Conservation (phyloP, 2,797 vertebrate genomes). For the Huso huso region DNA sequence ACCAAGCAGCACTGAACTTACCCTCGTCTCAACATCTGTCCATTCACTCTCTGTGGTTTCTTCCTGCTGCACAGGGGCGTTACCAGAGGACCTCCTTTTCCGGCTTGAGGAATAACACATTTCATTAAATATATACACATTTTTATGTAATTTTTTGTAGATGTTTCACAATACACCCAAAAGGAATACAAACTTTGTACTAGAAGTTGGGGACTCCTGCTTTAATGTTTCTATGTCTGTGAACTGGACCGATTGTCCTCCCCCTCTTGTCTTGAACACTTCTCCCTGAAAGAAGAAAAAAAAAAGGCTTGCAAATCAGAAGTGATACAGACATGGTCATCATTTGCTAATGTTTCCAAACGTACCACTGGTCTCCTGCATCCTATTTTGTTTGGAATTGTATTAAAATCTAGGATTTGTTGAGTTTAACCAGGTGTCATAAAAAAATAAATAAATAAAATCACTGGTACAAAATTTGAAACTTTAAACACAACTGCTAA, state of each 20-base stretch:
- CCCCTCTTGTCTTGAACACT: conserved; percentile 83
- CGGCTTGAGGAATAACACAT: conserved; percentile 33
- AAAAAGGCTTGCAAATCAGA: background rate
- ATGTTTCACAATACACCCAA: conserved; percentile 29
- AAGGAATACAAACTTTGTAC: background rate
- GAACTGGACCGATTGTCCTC: conserved; percentile 89
- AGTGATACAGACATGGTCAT: too few relatives aligned
- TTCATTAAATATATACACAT: conserved; percentile 38
- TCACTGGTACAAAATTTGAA: too few relatives aligned
- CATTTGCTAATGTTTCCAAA: too few relatives aligned
- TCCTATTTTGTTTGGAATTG: too few relatives aligned
- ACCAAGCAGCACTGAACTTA: too few relatives aligned
- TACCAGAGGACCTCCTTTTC: conserved; percentile 60
- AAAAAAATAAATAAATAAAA: too few relatives aligned
- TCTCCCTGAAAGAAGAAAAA: conserved; percentile 64
- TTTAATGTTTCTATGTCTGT: conserved; percentile 87
- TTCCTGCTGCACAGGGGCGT: conserved; percentile 27
- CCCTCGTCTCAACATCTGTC: conserved; percentile 28
- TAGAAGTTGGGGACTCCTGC: conserved; percentile 65
- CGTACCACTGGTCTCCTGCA: too few relatives aligned
- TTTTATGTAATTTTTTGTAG: conserved; percentile 31
- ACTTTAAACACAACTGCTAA: too few relatives aligned
- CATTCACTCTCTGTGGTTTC: conserved; percentile 48
- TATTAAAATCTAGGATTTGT: too few relatives aligned
- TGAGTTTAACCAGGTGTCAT: too few relatives aligned